phyloP scores from a whole-genome alignment of 2,888 invertebrate genomes.

The Philereme vetulata region DNA sequence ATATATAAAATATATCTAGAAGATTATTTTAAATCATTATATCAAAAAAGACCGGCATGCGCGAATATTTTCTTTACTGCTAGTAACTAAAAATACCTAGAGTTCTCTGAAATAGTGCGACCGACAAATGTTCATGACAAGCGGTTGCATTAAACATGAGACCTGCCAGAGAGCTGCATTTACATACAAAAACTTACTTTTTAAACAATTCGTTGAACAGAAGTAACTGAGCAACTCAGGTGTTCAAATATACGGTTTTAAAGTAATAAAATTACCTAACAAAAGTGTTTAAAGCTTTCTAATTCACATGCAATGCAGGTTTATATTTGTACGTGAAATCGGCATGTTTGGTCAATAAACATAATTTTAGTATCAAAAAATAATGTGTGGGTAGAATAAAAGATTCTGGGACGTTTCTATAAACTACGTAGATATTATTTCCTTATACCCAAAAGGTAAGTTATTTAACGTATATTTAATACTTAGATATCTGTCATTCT shows the following conservation, averaged over 20 bases:
- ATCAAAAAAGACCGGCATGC: conserved; percentile 1
- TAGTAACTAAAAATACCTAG: conserved; percentile 47
- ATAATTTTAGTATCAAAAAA: no score
- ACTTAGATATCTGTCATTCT: no score
- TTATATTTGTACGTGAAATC: no score
- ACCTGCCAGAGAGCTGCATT: conserved; percentile 68
- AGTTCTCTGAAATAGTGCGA: conserved; percentile 68
- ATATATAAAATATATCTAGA: no score
- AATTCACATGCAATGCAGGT: not conserved
- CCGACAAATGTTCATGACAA: conserved; percentile 81
- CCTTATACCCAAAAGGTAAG: no score
- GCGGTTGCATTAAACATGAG: conserved; percentile 79
- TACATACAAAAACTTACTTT: conserved; percentile 60
- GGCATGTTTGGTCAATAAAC: no score
- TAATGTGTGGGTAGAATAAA: no score
- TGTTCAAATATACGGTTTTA: not conserved
- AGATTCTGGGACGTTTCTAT: no score
- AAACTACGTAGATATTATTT: no score
- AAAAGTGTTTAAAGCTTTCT: not conserved
- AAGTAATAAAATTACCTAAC: not conserved
- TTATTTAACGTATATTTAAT: no score
- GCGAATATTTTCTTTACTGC: conserved; percentile 32
- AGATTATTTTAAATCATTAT: conserved; percentile 37
- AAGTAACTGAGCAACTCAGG: conserved; percentile 18
- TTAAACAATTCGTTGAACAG: conserved; percentile 37